Evolutionary conservation across 2,113 vertebrate genomes (phyloP).

Genomic region (Elgaria multicarinata): DNA sequence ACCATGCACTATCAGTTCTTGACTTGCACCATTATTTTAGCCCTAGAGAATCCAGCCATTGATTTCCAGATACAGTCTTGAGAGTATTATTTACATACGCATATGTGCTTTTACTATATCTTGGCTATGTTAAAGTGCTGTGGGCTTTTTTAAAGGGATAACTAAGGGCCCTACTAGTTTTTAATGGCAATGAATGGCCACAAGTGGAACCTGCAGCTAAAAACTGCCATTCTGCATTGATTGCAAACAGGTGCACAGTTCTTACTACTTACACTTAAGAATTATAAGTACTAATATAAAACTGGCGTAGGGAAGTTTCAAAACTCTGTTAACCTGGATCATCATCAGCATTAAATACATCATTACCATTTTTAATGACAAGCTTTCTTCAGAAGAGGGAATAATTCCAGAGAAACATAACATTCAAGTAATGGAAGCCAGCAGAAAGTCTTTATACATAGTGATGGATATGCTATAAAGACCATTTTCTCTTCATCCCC

Average conservation of each 20-base stretch:
- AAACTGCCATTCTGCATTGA: slow-evolving; percentile 8
- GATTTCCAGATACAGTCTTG: background rate
- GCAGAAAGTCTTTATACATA: background rate
- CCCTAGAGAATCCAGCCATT: background rate
- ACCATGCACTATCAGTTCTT: background rate
- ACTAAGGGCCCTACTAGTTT: background rate
- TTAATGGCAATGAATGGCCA: background rate
- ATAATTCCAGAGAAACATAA: background rate
- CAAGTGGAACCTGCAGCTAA: background rate
- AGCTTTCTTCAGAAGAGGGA: background rate
- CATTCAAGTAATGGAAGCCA: background rate
- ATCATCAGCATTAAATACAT: background rate
- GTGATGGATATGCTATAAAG: background rate
- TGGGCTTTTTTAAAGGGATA: background rate
- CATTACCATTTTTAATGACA: background rate
- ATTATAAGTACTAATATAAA: background rate
- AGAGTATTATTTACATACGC: background rate
- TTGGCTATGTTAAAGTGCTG: background rate
- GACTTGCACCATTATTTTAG: background rate
- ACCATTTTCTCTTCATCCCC: no score
- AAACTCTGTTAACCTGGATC: background rate
- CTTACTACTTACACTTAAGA: background rate
- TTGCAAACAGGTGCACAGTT: background rate
- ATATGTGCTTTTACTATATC: background rate
- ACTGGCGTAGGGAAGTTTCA: background rate